These are phyloP conservation scores for Mastomys natalensis DNA, from an alignment of 2,113 vertebrate species.

Conservation along the genomic window DNA sequence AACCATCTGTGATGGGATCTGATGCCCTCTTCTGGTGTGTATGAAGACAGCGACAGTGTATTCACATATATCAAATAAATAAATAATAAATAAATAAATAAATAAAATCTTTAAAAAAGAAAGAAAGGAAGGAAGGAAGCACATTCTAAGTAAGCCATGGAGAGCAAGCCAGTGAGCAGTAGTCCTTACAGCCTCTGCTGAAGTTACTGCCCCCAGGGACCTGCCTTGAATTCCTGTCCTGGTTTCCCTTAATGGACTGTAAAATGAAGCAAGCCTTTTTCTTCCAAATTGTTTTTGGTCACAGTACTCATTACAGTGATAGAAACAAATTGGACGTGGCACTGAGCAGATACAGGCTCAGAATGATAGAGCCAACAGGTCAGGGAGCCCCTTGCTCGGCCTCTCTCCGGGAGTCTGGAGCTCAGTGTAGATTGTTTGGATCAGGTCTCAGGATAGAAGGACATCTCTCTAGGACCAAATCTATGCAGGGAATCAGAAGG, in stretches of 20 bases:
- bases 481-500: not conserved
- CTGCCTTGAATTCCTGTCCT: not conserved
- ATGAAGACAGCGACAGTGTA: too few relatives aligned
- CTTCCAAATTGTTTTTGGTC: not conserved
- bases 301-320: not conserved
- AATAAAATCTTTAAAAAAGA: too few relatives aligned
- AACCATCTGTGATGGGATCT: too few relatives aligned
- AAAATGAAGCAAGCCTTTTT: not conserved
- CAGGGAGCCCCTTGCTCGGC: too few relatives aligned
- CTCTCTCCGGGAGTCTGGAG: not conserved
- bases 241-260: not conserved
- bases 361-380: not conserved
- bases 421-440: not conserved
- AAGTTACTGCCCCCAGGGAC: not conserved
- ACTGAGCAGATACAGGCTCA: not conserved
- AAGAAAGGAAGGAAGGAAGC: too few relatives aligned
- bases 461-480: not conserved
- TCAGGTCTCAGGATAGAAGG: not conserved
- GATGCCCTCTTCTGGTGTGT: too few relatives aligned
- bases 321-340: not conserved
- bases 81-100: too few relatives aligned
- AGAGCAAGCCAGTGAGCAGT: not conserved
- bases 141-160: not conserved
- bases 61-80: too few relatives aligned
- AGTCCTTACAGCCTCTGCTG: not conserved